Conservation (phyloP, 2,888 invertebrate genomes). For the Thereva unica region DNA sequence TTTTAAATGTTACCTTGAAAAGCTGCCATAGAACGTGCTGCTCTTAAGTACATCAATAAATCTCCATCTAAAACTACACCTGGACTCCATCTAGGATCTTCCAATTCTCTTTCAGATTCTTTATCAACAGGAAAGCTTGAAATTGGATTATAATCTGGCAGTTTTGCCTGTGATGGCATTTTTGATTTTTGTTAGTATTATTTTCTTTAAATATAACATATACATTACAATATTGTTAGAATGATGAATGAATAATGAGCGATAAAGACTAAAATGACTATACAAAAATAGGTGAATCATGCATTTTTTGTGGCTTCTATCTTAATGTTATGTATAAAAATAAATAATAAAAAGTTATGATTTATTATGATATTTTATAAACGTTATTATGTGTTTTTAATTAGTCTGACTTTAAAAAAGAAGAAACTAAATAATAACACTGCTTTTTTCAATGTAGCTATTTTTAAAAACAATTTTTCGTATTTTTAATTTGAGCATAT, state of each 20-base stretch:
- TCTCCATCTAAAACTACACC: conserved; percentile 92
- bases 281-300: conserved; percentile 36
- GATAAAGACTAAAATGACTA: conserved; percentile 19
- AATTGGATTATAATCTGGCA: conserved; percentile 61
- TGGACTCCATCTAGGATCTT: conserved; percentile 94
- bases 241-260: conserved; percentile 39
- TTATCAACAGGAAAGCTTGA: conserved; percentile 60
- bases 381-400: no score
- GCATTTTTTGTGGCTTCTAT: conserved; percentile 19
- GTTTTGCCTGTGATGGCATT: conserved; percentile 55
- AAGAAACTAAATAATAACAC: conserved; percentile 1
- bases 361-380: background rate
- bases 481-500: no score
- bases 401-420: background rate
- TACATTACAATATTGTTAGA: conserved; percentile 2
- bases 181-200: conserved; percentile 1
- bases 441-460: no score
- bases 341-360: background rate
- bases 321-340: conserved; percentile 1
- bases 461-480: no score
- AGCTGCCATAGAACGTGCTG: conserved; percentile 96
- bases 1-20: conserved; percentile 67
- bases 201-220: conserved; percentile 15
- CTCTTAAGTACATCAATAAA: conserved; percentile 95
- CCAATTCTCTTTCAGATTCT: conserved; percentile 62